These are phyloP conservation scores for Bufo bufo DNA, from an alignment of 2,113 vertebrate genomes.

Conservation along the genomic window DNA sequence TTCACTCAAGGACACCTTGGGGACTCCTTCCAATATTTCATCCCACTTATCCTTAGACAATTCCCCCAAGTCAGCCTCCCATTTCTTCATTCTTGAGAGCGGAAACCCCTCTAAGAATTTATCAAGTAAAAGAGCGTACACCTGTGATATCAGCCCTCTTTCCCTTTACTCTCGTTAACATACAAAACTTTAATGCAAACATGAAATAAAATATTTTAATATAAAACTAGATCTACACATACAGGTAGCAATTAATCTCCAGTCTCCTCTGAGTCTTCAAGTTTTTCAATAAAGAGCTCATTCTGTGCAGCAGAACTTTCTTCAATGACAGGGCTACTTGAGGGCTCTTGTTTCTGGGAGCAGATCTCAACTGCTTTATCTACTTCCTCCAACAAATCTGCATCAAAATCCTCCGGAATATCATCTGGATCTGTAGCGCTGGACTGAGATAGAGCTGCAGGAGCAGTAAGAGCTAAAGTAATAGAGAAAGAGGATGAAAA, in stretches of 20 bases:
- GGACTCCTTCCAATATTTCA: too few species aligned
- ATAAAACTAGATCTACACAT: not conserved
- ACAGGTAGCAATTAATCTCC: not conserved
- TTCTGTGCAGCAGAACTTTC: not conserved
- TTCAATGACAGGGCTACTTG: not conserved
- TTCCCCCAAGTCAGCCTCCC: too few species aligned
- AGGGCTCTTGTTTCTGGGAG: not conserved
- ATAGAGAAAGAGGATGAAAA: not conserved
- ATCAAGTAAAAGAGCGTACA: too few species aligned
- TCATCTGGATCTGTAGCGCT: constrained; percentile 17
- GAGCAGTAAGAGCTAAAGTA: not conserved
- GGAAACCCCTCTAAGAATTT: too few species aligned
- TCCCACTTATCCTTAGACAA: too few species aligned
- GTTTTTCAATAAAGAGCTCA: not conserved
- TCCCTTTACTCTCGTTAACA: not conserved
- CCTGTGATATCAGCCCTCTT: too few species aligned
- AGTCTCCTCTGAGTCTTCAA: not conserved
- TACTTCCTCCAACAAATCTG: constrained; percentile 36
- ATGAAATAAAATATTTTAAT: constrained; percentile 18
- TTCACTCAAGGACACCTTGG: too few species aligned
- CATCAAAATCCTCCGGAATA: constrained; percentile 55
- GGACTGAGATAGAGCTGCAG: not conserved
- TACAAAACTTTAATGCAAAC: not conserved
- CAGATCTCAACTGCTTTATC: constrained; percentile 1
- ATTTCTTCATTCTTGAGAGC: too few species aligned